A percentile compares a stretch with the other conserved stretches of the same genome.
phyloP scores from a whole-genome alignment of 2,888 invertebrate species.

The Apamea anceps region DNA sequence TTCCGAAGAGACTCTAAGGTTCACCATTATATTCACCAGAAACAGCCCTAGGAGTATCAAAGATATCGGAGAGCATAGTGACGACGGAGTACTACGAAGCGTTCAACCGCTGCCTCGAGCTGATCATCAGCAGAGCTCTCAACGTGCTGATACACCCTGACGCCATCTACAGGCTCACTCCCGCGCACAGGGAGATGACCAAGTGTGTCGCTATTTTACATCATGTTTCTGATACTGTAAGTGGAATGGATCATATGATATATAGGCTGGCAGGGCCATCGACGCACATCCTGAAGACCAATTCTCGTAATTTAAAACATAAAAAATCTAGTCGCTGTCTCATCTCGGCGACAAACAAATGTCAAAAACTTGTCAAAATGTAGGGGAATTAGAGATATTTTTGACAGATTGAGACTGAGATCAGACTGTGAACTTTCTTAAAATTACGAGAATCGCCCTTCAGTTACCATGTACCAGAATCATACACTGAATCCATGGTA shows the following conservation, averaged over 20 bases:
- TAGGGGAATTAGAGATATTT: too few species aligned
- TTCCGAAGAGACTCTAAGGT: background rate
- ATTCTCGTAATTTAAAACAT: too few species aligned
- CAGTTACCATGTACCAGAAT: too few species aligned
- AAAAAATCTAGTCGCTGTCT: too few species aligned
- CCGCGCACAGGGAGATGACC: conserved; percentile 70
- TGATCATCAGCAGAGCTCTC: conserved; percentile 73
- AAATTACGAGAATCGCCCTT: too few species aligned
- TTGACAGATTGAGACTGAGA: too few species aligned
- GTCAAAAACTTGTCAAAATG: too few species aligned
- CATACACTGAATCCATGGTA: too few species aligned
- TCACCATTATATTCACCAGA: conserved; percentile 69
- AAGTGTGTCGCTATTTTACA: conserved; percentile 74
- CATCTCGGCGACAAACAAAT: too few species aligned
- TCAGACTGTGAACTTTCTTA: too few species aligned
- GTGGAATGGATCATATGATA: conserved; percentile 29
- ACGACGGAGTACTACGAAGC: conserved; percentile 78
- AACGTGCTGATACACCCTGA: conserved; percentile 77
- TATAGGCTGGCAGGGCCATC: too few species aligned
- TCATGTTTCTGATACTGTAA: conserved; percentile 77
- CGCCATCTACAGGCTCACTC: conserved; percentile 74
- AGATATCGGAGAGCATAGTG: conserved; percentile 74
- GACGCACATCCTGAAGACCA: too few species aligned
- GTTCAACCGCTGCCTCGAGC: conserved; percentile 73
- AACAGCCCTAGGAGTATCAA: conserved; percentile 78